These are phyloP conservation scores for Poecilia gillii DNA, from an alignment of 2,797 vertebrate genomes.

Conservation along the genomic window DNA sequence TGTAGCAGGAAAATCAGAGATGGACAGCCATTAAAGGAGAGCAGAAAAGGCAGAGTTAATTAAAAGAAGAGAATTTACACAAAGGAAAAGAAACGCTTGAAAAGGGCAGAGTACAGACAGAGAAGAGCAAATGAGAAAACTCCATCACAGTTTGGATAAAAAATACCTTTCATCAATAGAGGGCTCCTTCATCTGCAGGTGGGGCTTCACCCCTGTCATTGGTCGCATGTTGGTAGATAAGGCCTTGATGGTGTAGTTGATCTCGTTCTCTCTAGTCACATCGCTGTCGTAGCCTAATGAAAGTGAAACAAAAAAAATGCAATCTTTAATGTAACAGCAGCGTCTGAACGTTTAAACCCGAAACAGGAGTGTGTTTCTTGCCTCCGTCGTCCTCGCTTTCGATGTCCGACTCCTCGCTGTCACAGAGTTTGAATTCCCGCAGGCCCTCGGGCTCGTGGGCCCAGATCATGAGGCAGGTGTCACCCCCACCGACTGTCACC, in stretches of 20 bases:
- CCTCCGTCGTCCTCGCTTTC: constrained; percentile 98
- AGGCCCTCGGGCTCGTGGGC: constrained; percentile 89
- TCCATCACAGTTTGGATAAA: constrained; percentile 7
- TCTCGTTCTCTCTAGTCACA: constrained; percentile 95
- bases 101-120: constrained; percentile 32
- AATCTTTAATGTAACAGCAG: not conserved
- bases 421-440: constrained; percentile 88
- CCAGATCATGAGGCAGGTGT: constrained; percentile 98
- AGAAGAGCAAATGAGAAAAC: constrained; percentile 2
- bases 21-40: constrained; percentile 76
- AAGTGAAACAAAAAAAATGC: not conserved
- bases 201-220: constrained; percentile 96
- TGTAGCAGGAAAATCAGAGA: constrained; percentile 78
- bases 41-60: constrained; percentile 74
- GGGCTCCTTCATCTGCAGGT: constrained; percentile 95
- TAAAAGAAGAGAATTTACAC: constrained; percentile 50
- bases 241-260: constrained; percentile 97
- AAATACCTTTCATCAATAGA: constrained; percentile 95
- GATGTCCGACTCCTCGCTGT: constrained; percentile 96
- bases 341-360: not conserved
- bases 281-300: constrained; percentile 96
- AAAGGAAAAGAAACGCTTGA: constrained; percentile 45
- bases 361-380: constrained; percentile 56
- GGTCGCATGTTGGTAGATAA: constrained; percentile 95
- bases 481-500: constrained; percentile 91